These are phyloP conservation scores for Caenorhabditis briggsae DNA, from an alignment of 1,140 invertebrate genomes.

Conservation along the genomic window DNA sequence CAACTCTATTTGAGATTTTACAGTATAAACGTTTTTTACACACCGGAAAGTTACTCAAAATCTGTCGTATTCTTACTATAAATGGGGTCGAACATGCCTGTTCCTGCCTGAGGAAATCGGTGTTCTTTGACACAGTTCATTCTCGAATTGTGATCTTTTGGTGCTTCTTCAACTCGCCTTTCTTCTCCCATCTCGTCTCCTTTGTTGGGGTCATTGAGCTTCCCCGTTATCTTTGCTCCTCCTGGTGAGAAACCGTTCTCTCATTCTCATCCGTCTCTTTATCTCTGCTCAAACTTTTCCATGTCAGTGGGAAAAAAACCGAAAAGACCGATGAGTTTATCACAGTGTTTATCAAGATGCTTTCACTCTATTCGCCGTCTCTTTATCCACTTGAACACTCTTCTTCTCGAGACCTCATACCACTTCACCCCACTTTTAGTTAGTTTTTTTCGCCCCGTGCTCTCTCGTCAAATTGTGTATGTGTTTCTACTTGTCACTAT, in stretches of 20 bases:
- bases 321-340: constrained; percentile 38
- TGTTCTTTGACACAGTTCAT: neutral
- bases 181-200: neutral
- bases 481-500: constrained; percentile 54
- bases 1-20: too few species aligned
- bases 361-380: neutral
- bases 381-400: constrained; percentile 41
- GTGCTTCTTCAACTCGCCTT: neutral
- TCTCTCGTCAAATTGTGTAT: neutral
- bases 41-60: too few species aligned
- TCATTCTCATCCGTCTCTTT: neutral
- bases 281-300: neutral
- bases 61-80: too few species aligned
- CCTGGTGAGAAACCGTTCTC: constrained; percentile 39
- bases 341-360: constrained; percentile 50
- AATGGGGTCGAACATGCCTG: too few species aligned
- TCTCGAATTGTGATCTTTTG: constrained; percentile 4
- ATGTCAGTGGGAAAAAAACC: constrained; percentile 10
- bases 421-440: constrained; percentile 56
- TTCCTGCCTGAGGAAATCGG: neutral
- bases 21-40: too few species aligned
- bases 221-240: neutral
- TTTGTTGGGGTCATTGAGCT: constrained; percentile 39
- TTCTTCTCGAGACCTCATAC: constrained; percentile 54
- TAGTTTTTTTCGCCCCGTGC: constrained; percentile 37